These are phyloP conservation scores for Athalia circularis DNA, from an alignment of 2,888 invertebrate genomes.

Conservation along the genomic window DNA sequence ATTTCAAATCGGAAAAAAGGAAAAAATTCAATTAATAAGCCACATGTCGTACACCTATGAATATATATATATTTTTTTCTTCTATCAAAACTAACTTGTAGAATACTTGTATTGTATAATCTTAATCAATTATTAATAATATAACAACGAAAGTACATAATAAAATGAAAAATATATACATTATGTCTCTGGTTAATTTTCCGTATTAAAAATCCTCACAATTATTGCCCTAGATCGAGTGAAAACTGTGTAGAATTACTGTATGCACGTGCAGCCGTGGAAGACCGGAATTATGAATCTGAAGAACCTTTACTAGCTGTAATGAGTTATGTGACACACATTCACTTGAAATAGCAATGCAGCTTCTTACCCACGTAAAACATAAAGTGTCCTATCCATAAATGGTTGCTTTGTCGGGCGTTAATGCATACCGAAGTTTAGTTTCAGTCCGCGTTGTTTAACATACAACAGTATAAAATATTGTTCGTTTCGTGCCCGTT, in stretches of 20 bases:
- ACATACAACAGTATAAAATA: too few species aligned
- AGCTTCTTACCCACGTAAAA: constrained; percentile 8
- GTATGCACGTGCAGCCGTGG: too few species aligned
- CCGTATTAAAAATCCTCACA: not conserved
- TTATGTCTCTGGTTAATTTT: not conserved
- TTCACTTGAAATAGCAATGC: constrained; percentile 26
- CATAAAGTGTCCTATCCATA: constrained; percentile 25
- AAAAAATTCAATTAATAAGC: not conserved
- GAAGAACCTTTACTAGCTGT: not conserved
- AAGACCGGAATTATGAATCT: too few species aligned
- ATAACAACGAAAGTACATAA: constrained; percentile 61
- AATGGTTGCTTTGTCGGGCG: constrained; percentile 10
- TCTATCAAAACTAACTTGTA: constrained; percentile 71
- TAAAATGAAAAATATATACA: constrained; percentile 38
- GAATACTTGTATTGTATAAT: constrained; percentile 66
- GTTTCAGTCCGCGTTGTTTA: constrained; percentile 7
- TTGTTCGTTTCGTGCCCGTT: constrained; percentile 2
- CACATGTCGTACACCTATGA: not conserved
- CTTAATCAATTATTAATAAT: constrained; percentile 60
- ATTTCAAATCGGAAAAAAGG: too few species aligned
- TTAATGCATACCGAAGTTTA: constrained; percentile 31
- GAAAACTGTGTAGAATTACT: too few species aligned
- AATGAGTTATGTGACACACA: constrained; percentile 26
- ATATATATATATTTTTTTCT: constrained; percentile 54
- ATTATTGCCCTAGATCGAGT: not conserved